Conservation (phyloP, 2,797 vertebrate genomes). For the Masticophis lateralis region DNA sequence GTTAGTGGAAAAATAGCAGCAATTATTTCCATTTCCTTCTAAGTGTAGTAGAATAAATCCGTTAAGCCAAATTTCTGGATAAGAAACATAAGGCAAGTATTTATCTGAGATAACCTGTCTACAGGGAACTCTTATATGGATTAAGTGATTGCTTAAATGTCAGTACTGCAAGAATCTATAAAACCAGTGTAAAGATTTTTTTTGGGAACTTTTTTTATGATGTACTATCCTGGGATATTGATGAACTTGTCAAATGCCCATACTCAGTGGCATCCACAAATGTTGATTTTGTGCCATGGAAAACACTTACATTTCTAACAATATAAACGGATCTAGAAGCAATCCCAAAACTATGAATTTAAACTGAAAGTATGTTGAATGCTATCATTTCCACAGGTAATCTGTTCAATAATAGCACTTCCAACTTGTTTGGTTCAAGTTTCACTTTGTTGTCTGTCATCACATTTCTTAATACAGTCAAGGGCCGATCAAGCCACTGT, state of each 20-base stretch:
- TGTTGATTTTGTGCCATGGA: background rate
- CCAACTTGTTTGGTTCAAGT: background rate
- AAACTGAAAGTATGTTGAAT: background rate
- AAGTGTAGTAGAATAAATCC: background rate
- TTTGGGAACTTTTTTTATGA: background rate
- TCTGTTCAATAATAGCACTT: background rate
- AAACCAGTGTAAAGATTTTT: background rate
- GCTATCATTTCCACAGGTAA: background rate
- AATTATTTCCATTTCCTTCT: background rate
- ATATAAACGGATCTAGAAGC: background rate
- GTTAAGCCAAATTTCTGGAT: background rate
- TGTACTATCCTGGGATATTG: background rate
- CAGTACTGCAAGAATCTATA: background rate
- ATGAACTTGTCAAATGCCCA: background rate
- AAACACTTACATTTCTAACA: background rate
- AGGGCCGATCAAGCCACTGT: background rate
- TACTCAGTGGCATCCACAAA: background rate
- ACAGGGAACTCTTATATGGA: background rate
- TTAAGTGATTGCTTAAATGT: background rate
- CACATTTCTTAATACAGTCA: background rate
- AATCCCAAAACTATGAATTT: background rate
- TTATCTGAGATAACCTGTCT: background rate
- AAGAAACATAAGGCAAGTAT: background rate
- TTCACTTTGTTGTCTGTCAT: background rate
- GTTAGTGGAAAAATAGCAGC: background rate